Conservation (phyloP, 92 coral and sea anemone species). For the Virgularia gustaviana region DNA sequence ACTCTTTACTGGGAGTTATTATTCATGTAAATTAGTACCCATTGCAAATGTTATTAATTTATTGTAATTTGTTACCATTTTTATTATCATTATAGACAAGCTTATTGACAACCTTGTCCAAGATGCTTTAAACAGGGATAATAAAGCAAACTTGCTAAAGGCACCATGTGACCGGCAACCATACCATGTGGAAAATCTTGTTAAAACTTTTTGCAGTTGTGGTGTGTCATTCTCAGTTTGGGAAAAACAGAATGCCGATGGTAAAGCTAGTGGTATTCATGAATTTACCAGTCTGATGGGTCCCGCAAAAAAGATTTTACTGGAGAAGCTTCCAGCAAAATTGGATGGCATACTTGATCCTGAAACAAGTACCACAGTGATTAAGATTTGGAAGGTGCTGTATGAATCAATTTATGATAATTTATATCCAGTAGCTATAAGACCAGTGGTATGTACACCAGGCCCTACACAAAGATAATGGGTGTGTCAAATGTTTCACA, state of each 20-base stretch:
- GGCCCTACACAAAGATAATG: neutral
- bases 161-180: slow-evolving; percentile 43
- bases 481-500: neutral
- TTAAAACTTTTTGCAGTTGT: slow-evolving; percentile 56
- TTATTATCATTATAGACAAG: slow-evolving; percentile 42
- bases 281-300: slow-evolving; percentile 69
- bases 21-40: too few relatives aligned
- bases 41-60: too few relatives aligned
- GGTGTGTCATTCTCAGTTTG: slow-evolving; percentile 59
- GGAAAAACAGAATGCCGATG: slow-evolving; percentile 65
- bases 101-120: slow-evolving; percentile 47
- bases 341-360: slow-evolving; percentile 50
- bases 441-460: neutral
- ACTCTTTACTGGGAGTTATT: neutral
- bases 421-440: neutral
- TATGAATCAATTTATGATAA: slow-evolving; percentile 11
- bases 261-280: slow-evolving; percentile 50
- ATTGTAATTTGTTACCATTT: neutral
- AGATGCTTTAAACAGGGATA: slow-evolving; percentile 57
- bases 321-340: slow-evolving; percentile 56
- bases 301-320: slow-evolving; percentile 47
- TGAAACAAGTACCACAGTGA: slow-evolving; percentile 52
- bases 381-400: slow-evolving; percentile 59
- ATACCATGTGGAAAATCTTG: slow-evolving; percentile 41
- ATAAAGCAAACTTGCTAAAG: slow-evolving; percentile 48